Evolutionary conservation across 2,797 vertebrate species (phyloP), one percentile per base, ranked within the genome.

Genomic region (Harpagifer antarcticus): DNA sequence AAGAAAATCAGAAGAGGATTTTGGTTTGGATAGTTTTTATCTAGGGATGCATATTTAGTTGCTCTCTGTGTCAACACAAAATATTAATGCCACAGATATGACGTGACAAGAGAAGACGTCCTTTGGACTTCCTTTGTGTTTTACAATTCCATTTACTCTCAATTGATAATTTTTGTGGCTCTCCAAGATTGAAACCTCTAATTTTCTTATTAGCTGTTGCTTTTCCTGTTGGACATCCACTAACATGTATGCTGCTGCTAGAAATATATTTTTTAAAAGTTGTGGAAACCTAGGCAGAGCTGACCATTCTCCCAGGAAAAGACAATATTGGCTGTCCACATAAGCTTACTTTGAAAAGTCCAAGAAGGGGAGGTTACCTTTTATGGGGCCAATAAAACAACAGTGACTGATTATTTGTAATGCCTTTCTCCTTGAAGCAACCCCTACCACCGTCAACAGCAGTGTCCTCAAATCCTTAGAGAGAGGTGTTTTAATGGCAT

Each of bases 331-430:
- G 63, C 50, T 16, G 33, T 56, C 52, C 49, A 48, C 53, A 48
- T 27, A 27, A 27, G 23, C 23, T 27, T 27, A 27, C 23, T 27
- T 27, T 27, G 23, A 27, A 27, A 27, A 27, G 23, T 27, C 23
- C 23, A 27, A 27, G 23, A 27, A 27, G 23, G 23, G 23, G 23
- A 27, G 23, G 23, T 27, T 27, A 27, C 23, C 23, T 27, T 27
- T 27, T 27, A 27, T 27, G 23, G 23, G 23, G 3, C 23, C 23
- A 59, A 86, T 87, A 88, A 90, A 89, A 90, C 73, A 79, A 86
- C 33, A 77, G 68, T 85, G 65, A 74, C 69, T 81, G 72, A 87
- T 90, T 87, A 31, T 82, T 68, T 83, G 84, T 86, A 81, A 89
- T 85, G 68, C 44, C 57, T 81, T 82, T 89, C 85, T 78, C 86